Evolutionary conservation across 2,888 invertebrate genomes (phyloP).

Genomic region (Sarcophaga subvicina): DNA sequence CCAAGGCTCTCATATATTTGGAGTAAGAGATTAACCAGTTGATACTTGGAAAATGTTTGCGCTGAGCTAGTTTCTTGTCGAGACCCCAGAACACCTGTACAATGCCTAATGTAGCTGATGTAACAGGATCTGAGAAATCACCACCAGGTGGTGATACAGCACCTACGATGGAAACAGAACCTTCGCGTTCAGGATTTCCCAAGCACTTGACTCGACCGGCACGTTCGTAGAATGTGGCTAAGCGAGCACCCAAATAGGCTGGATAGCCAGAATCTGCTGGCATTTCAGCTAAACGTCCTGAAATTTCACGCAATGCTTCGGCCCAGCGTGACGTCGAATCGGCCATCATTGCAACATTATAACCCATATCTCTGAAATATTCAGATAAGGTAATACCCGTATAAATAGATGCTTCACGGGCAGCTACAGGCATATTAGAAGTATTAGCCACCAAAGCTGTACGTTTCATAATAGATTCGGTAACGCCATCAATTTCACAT

Average conservation of each 20-base stretch:
- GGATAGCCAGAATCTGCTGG: slow-evolving; percentile 99
- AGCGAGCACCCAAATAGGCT: slow-evolving; percentile 97
- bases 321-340: slow-evolving; percentile 99
- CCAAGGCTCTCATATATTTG: slow-evolving; percentile 98
- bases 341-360: slow-evolving; percentile 99
- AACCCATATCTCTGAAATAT: slow-evolving; percentile 99
- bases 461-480: slow-evolving; percentile 99
- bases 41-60: slow-evolving; percentile 99
- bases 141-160: slow-evolving; percentile 99
- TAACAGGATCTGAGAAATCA: slow-evolving; percentile 99
- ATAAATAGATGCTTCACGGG: slow-evolving; percentile 99
- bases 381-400: slow-evolving; percentile 99
- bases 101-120: slow-evolving; percentile 98
- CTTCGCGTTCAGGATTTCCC: slow-evolving; percentile 98
- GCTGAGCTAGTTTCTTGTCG: slow-evolving; percentile 98
- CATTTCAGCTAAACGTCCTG: slow-evolving; percentile 97
- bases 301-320: slow-evolving; percentile 99
- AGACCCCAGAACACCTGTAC: slow-evolving; percentile 99
- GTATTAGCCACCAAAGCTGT: slow-evolving; percentile 99
- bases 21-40: slow-evolving; percentile 99
- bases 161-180: slow-evolving; percentile 98
- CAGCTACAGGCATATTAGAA: slow-evolving; percentile 99
- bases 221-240: slow-evolving; percentile 99
- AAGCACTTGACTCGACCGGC: slow-evolving; percentile 97
- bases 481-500: slow-evolving; percentile 96